Evolutionary conservation across 2,797 vertebrate genomes (phyloP).

Genomic region (Pantherophis vulpinus): DNA sequence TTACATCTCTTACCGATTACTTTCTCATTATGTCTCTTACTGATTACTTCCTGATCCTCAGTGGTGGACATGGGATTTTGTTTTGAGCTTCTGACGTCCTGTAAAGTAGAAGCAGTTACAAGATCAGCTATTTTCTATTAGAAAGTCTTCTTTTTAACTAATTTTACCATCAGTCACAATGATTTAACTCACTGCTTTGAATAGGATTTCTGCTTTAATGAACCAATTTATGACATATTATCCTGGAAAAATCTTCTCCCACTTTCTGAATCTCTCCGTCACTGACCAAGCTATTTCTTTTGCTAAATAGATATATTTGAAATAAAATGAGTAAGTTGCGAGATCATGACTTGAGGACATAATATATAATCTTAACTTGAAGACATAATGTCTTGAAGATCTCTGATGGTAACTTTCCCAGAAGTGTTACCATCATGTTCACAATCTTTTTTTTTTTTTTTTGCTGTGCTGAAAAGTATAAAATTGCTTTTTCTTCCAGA

Average conservation of each 20-base stretch:
- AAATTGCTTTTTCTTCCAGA: background rate
- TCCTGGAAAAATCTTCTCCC: background rate
- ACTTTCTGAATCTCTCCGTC: background rate
- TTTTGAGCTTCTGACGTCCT: background rate
- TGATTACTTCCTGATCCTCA: background rate
- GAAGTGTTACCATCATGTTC: slow-evolving; percentile 9
- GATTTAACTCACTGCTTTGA: slow-evolving; percentile 13
- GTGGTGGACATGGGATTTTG: background rate
- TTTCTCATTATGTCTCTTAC: background rate
- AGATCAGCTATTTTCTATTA: background rate
- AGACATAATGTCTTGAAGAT: background rate
- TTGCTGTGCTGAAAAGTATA: background rate
- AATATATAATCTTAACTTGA: slow-evolving; percentile 10
- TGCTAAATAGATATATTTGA: background rate
- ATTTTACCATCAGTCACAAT: background rate
- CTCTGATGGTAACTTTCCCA: background rate
- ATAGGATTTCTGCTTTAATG: slow-evolving; percentile 20
- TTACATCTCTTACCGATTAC: background rate
- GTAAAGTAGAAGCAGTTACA: background rate
- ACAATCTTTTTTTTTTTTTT: background rate
- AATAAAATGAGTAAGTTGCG: slow-evolving; percentile 15
- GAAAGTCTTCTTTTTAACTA: slow-evolving; percentile 1
- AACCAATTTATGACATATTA: slow-evolving; percentile 4
- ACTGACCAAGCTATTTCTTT: slow-evolving; percentile 3
- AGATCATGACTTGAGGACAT: slow-evolving; percentile 12